These are phyloP conservation scores for Xiphophorus maculatus DNA, from an alignment of 2,113 vertebrate genomes.

Conservation along the genomic window DNA sequence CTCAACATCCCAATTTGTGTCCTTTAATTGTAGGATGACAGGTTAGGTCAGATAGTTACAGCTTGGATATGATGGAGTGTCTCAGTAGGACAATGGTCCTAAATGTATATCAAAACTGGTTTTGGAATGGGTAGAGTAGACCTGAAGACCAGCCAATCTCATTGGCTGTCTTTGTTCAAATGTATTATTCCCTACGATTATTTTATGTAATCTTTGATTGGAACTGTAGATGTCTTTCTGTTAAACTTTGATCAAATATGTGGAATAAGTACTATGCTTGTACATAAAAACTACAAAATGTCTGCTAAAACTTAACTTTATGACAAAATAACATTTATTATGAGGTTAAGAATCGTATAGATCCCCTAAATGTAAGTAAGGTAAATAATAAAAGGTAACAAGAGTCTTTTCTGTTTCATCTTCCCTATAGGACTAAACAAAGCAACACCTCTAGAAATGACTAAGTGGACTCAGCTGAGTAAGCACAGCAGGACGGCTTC, in stretches of 20 bases:
- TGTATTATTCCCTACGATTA: no score
- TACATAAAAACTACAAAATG: neutral
- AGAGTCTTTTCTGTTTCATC: constrained; percentile 10
- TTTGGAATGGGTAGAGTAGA: no score
- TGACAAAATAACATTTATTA: neutral
- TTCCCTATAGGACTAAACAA: constrained; percentile 8
- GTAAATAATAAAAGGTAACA: constrained; percentile 7
- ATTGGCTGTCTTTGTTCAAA: no score
- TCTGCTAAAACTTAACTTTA: neutral
- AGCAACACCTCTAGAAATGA: constrained; percentile 30
- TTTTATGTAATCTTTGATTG: no score
- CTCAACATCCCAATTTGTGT: no score
- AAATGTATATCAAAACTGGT: no score
- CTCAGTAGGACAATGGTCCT: no score
- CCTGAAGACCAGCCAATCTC: no score
- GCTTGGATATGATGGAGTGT: no score
- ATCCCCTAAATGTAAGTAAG: neutral
- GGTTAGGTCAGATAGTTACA: no score
- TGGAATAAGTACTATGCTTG: neutral
- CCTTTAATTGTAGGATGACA: no score
- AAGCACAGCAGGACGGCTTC: constrained; percentile 49
- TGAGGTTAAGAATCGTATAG: neutral
- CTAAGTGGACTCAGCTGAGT: constrained; percentile 58
- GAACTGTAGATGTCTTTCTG: constrained; percentile 35
- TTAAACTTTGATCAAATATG: constrained; percentile 30